A percentile compares a stretch with the other conserved stretches of the same genome.
Conservation (phyloP, 2,888 invertebrate species). For the Thyatira batis region DNA sequence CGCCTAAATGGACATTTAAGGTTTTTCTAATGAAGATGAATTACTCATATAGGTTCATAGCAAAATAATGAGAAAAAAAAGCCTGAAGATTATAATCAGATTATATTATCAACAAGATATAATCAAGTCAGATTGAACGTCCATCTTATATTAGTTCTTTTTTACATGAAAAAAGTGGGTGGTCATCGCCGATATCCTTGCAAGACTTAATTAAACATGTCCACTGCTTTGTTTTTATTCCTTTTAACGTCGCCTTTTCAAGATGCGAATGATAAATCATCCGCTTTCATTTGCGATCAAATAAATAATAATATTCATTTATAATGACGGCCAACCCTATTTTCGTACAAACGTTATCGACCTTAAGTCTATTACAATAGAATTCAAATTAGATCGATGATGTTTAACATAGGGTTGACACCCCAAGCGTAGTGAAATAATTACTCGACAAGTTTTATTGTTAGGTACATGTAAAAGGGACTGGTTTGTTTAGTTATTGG, state of each 20-base stretch:
- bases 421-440: conserved; percentile 27
- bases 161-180: conserved; percentile 17
- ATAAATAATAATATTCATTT: conserved; percentile 19
- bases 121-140: conserved; percentile 1
- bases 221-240: conserved; percentile 3
- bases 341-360: not conserved
- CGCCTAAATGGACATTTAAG: no score
- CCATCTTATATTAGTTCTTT: conserved; percentile 24
- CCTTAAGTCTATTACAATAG: not conserved
- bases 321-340: conserved; percentile 12
- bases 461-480: conserved; percentile 17
- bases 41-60: no score
- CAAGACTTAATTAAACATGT: conserved; percentile 18
- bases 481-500: conserved; percentile 22
- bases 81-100: no score
- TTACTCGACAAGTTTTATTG: conserved; percentile 32
- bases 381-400: not conserved
- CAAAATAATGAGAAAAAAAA: no score
- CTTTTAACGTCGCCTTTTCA: conserved; percentile 5
- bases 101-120: not conserved
- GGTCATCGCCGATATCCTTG: conserved; percentile 17
- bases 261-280: conserved; percentile 21
- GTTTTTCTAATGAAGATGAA: no score
- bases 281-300: conserved; percentile 12
- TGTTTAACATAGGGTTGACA: conserved; percentile 22